A percentile compares a stretch with the other conserved stretches of the same genome.
These are phyloP conservation scores for Rhopalosiphum padi DNA, from an alignment of 1,140 invertebrate genomes.

Conservation along the genomic window DNA sequence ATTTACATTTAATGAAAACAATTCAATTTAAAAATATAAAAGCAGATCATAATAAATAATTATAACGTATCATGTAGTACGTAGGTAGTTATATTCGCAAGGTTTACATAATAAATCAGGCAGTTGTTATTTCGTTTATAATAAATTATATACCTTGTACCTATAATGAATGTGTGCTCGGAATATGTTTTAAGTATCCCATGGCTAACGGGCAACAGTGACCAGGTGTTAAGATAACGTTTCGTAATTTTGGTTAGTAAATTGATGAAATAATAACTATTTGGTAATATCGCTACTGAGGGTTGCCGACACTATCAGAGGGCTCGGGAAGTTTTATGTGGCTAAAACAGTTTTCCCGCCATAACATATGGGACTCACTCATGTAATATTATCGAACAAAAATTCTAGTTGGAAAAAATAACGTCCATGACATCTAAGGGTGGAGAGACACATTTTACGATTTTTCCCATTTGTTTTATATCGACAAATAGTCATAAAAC, in stretches of 20 bases:
- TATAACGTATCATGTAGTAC: neutral
- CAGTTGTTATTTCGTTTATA: constrained; percentile 16
- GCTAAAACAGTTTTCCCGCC: constrained; percentile 37
- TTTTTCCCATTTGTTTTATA: constrained; percentile 30
- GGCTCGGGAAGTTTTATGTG: neutral
- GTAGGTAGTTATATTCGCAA: neutral
- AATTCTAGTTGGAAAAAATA: neutral
- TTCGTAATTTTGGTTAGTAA: neutral
- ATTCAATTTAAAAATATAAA: neutral
- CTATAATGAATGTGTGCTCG: neutral
- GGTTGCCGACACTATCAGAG: neutral
- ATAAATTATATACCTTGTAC: neutral
- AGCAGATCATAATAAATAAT: neutral
- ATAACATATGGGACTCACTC: constrained; percentile 12
- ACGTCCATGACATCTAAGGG: neutral
- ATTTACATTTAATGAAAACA: neutral
- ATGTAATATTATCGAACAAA: constrained; percentile 26
- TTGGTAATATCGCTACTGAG: neutral
- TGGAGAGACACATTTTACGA: constrained; percentile 20
- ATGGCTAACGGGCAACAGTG: neutral
- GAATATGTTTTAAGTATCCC: neutral
- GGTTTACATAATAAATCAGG: neutral
- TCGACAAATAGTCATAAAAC: constrained; percentile 43
- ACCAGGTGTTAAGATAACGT: constrained; percentile 15
- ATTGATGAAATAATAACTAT: constrained; percentile 30